Evolutionary conservation across 2,888 invertebrate species (phyloP).

Genomic region (Macrosiphum euphorbiae): DNA sequence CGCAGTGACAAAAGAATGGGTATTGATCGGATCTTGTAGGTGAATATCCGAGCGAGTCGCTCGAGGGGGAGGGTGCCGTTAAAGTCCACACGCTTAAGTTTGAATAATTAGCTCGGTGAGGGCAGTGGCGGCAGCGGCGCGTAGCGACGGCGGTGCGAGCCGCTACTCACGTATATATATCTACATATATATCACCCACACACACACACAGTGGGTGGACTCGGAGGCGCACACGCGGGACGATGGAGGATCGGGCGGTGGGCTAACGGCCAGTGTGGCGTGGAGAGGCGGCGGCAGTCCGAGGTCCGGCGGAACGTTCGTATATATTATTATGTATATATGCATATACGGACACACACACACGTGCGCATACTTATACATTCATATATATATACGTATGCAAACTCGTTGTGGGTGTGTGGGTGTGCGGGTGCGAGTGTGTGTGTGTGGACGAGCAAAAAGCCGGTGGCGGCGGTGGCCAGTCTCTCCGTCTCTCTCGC

Average conservation of each 20-base stretch:
- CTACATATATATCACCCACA: background rate
- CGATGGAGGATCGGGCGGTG: background rate
- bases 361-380: background rate
- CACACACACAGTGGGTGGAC: background rate
- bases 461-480: conserved; percentile 56
- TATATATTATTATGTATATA: conserved; percentile 32
- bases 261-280: conserved; percentile 40
- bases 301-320: conserved; percentile 54
- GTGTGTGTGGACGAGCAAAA: conserved; percentile 56
- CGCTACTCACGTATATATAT: conserved; percentile 5
- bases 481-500: conserved; percentile 62
- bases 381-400: conserved; percentile 30
- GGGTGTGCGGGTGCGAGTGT: background rate
- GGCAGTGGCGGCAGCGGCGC: conserved; percentile 34
- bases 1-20: conserved; percentile 61
- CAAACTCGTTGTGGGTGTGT: background rate
- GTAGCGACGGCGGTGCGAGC: conserved; percentile 29
- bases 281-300: conserved; percentile 29
- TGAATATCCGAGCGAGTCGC: conserved; percentile 60
- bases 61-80: conserved; percentile 57
- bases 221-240: conserved; percentile 5
- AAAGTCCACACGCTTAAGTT: conserved; percentile 65
- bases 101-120: conserved; percentile 62
- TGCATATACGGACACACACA: background rate
- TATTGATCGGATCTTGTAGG: conserved; percentile 65